Conservation (phyloP, 2,797 vertebrate genomes). For the Eospalax fontanierii region DNA sequence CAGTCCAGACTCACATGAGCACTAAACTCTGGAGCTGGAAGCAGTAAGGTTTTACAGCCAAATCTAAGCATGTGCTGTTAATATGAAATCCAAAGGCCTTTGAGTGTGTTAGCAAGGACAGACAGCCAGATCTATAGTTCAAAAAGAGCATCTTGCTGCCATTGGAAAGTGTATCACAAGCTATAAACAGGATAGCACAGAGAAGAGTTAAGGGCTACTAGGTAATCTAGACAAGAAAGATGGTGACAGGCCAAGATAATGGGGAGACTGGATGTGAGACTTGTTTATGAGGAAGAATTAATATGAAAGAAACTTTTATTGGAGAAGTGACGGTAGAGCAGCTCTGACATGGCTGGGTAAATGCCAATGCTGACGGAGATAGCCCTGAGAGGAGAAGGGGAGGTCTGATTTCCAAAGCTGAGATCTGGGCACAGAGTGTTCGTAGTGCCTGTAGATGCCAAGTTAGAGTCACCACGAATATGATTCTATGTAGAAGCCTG, state of each 20-base stretch:
- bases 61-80: constrained; percentile 3
- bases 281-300: constrained; percentile 11
- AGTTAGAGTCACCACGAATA: neutral
- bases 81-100: neutral
- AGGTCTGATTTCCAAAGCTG: neutral
- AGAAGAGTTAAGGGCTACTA: neutral
- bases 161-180: neutral
- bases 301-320: neutral
- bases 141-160: neutral
- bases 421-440: neutral
- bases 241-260: neutral
- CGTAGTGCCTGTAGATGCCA: neutral
- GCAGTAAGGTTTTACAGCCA: neutral
- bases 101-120: neutral
- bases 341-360: neutral
- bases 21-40: neutral
- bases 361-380: neutral
- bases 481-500: neutral
- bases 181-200: neutral
- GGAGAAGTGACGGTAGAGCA: neutral
- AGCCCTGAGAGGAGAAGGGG: neutral
- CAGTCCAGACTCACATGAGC: neutral
- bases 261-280: neutral
- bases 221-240: neutral
- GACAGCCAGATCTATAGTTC: neutral